A percentile compares a stretch with the other conserved stretches of the same genome.
Evolutionary conservation across 2,797 vertebrate genomes (phyloP).

Genomic region (Oophaga sylvatica): DNA sequence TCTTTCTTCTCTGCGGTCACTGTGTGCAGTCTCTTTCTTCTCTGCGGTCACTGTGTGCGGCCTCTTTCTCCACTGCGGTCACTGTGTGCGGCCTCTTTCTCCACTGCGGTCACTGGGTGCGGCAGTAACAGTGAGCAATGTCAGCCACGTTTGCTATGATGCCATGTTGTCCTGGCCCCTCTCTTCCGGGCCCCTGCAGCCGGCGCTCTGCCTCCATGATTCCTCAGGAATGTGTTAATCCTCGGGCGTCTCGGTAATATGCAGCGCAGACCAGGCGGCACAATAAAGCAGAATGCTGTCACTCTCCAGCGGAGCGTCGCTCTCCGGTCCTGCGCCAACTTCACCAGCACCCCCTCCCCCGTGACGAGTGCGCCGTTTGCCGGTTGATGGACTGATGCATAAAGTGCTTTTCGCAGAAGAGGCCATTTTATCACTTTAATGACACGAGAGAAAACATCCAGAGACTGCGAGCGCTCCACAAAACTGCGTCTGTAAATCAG

Average conservation of each 20-base stretch:
- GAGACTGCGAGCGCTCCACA: conserved; percentile 2
- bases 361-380: neutral
- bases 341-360: neutral
- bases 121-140: too few species aligned
- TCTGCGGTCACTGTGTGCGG: too few species aligned
- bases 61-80: neutral
- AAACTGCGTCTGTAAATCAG: conserved; percentile 37
- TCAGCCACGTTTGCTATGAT: too few species aligned
- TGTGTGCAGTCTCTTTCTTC: too few species aligned
- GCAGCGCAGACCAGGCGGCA: neutral
- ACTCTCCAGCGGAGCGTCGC: neutral
- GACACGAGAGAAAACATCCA: conserved; percentile 38
- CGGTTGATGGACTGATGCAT: conserved; percentile 20
- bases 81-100: neutral
- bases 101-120: neutral
- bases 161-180: neutral
- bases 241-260: neutral
- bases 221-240: conserved; percentile 4
- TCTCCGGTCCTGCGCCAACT: neutral
- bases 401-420: conserved; percentile 6
- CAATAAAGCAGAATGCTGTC: neutral
- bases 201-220: neutral
- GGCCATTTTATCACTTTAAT: conserved; percentile 38
- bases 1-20: too few species aligned
- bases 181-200: neutral